phyloP scores from a whole-genome alignment of 2,113 vertebrate species.

The Isurus oxyrinchus region DNA sequence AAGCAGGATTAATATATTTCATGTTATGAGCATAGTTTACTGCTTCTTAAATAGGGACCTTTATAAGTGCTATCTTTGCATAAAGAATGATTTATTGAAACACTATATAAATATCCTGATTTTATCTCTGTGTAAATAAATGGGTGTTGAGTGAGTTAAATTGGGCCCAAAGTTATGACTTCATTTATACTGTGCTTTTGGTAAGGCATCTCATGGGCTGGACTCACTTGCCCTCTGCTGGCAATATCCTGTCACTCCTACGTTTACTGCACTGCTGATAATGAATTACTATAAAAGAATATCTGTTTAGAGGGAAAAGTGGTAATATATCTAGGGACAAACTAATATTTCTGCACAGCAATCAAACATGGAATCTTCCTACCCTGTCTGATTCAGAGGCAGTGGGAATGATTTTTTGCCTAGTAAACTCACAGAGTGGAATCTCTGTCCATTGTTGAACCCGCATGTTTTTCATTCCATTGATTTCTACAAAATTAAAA shows the following conservation, averaged over 20 bases:
- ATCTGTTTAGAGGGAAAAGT: neutral
- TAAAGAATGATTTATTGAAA: neutral
- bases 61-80: neutral
- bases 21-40: neutral
- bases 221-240: neutral
- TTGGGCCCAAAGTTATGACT: too few species aligned
- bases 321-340: neutral
- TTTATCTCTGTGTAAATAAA: neutral
- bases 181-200: neutral
- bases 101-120: too few species aligned
- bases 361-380: neutral
- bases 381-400: neutral
- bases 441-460: neutral
- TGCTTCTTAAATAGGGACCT: neutral
- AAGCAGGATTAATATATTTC: neutral
- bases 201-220: neutral
- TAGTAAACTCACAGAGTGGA: neutral
- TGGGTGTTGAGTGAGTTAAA: neutral
- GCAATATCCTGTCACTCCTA: neutral
- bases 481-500: neutral
- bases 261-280: neutral
- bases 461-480: neutral
- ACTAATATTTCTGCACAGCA: neutral
- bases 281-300: neutral
- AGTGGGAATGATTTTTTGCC: neutral